Evolutionary conservation across 2,888 invertebrate genomes (phyloP).

Genomic region (Athalia cordata): DNA sequence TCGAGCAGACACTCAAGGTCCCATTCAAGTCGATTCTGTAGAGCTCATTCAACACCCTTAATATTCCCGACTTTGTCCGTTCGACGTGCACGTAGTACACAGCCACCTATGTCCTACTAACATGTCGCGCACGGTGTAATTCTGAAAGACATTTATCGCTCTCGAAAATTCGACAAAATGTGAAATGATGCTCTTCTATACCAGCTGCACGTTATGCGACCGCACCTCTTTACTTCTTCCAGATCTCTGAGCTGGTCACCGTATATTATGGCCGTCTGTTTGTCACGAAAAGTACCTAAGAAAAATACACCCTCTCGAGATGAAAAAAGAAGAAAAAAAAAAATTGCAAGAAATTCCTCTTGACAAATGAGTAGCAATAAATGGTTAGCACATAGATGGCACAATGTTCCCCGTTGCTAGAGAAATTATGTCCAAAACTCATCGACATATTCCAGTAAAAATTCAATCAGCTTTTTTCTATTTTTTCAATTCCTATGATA

Average conservation of each 20-base stretch:
- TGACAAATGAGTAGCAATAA: constrained; percentile 25
- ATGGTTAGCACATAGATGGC: constrained; percentile 7
- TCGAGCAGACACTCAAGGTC: too few relatives aligned
- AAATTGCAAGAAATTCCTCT: background rate
- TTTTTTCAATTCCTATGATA: background rate
- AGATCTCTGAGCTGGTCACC: too few relatives aligned
- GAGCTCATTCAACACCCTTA: too few relatives aligned
- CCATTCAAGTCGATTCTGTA: too few relatives aligned
- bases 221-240: too few relatives aligned
- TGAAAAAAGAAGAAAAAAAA: background rate
- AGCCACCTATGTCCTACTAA: too few relatives aligned
- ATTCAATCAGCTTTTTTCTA: background rate
- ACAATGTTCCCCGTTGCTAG: constrained; percentile 14
- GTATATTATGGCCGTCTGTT: too few relatives aligned
- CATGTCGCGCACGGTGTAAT: too few relatives aligned
- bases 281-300: background rate
- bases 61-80: too few relatives aligned
- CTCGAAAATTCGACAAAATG: too few relatives aligned
- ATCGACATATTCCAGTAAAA: background rate
- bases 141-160: too few relatives aligned
- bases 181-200: background rate
- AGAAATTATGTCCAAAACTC: constrained; percentile 5
- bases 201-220: background rate
- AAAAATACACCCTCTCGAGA: background rate
- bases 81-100: background rate